These are phyloP conservation scores for Pterobdella sp. DNA, from an alignment of 2,888 invertebrate genomes.

Conservation along the genomic window DNA sequence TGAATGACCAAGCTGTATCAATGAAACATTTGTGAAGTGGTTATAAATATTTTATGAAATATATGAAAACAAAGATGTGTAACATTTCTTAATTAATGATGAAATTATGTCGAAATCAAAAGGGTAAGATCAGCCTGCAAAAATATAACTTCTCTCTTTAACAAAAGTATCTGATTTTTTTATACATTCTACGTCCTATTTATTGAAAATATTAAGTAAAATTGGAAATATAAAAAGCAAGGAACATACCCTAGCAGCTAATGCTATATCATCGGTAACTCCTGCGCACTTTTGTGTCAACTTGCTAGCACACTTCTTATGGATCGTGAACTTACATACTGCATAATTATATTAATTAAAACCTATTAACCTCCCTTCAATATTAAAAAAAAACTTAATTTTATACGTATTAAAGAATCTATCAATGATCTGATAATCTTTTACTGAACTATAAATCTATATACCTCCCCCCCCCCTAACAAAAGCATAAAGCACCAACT, in stretches of 20 bases:
- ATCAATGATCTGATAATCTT: too few relatives aligned
- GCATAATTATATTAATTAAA: constrained; percentile 32
- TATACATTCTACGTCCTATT: too few relatives aligned
- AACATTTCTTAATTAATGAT: too few relatives aligned
- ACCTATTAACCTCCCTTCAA: background rate
- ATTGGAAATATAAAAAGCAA: too few relatives aligned
- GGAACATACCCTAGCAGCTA: constrained; percentile 26
- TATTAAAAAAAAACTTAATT: background rate
- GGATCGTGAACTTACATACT: constrained; percentile 81
- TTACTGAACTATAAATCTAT: too few relatives aligned
- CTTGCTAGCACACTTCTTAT: constrained; percentile 71
- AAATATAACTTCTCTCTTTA: too few relatives aligned
- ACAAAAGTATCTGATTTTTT: too few relatives aligned
- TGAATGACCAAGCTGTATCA: constrained; percentile 33
- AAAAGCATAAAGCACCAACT: constrained; percentile 51
- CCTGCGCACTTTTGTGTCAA: constrained; percentile 16
- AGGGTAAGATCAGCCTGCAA: too few relatives aligned
- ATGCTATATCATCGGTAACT: constrained; percentile 14
- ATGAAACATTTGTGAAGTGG: background rate
- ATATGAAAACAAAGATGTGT: too few relatives aligned
- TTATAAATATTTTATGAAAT: too few relatives aligned
- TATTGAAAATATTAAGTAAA: background rate
- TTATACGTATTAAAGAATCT: background rate
- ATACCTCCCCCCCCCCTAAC: too few relatives aligned
- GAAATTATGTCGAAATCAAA: too few relatives aligned